phyloP scores from a whole-genome alignment of 2,888 invertebrate species.

The Euphydryas editha region DNA sequence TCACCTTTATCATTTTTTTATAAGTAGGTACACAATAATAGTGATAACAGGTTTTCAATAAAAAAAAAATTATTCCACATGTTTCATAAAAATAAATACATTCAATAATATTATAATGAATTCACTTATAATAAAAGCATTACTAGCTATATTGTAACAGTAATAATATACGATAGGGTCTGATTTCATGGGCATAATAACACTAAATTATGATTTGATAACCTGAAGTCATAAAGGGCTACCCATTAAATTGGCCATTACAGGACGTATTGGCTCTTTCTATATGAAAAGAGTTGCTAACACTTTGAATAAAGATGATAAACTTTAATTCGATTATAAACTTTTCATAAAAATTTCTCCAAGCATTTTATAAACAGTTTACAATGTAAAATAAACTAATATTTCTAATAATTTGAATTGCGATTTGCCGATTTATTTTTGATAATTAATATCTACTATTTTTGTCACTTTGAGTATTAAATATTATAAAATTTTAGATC shows the following conservation, averaged over 20 bases:
- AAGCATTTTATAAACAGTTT: neutral
- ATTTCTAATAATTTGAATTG: too few relatives aligned
- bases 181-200: slow-evolving; percentile 39
- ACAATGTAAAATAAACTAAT: too few relatives aligned
- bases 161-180: slow-evolving; percentile 46
- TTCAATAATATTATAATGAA: slow-evolving; percentile 21
- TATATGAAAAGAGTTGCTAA: slow-evolving; percentile 25
- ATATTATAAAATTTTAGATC: too few relatives aligned
- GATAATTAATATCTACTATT: too few relatives aligned
- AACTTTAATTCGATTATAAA: neutral
- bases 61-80: too few relatives aligned
- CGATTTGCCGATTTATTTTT: too few relatives aligned
- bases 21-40: too few relatives aligned
- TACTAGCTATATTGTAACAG: slow-evolving; percentile 45
- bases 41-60: too few relatives aligned
- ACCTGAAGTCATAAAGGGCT: slow-evolving; percentile 37
- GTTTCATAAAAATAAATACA: slow-evolving; percentile 2
- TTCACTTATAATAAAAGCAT: slow-evolving; percentile 33
- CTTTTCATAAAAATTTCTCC: neutral
- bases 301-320: slow-evolving; percentile 5
- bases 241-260: slow-evolving; percentile 37
- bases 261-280: slow-evolving; percentile 25
- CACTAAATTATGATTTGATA: slow-evolving; percentile 43
- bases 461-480: too few relatives aligned
- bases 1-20: too few relatives aligned